These are phyloP conservation scores for Ormyrus thymus DNA, from an alignment of 2,888 invertebrate genomes.

Conservation along the genomic window DNA sequence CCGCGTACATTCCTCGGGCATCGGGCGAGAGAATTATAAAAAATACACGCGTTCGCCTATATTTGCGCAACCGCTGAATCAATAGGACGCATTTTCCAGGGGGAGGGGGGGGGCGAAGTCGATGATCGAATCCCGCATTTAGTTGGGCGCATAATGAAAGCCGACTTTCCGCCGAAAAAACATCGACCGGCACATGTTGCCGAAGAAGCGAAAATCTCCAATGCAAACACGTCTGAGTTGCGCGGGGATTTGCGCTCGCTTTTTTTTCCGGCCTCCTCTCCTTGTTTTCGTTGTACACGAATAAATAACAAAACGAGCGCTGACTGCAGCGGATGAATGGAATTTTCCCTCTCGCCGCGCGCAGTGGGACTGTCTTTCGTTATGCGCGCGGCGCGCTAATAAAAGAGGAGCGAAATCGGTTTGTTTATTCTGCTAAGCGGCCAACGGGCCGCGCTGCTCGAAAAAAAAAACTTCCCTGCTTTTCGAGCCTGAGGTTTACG, in stretches of 20 bases:
- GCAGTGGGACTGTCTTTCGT: constrained; percentile 23
- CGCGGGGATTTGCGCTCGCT: not conserved
- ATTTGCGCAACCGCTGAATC: constrained; percentile 9
- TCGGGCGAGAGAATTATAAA: not conserved
- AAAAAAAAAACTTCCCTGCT: too few species aligned
- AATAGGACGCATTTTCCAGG: constrained; percentile 28
- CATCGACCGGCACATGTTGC: not conserved
- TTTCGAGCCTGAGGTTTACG: too few species aligned
- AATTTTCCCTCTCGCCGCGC: not conserved
- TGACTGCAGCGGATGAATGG: constrained; percentile 3
- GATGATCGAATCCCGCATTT: not conserved
- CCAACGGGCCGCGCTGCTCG: too few species aligned
- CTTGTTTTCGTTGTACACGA: constrained; percentile 14
- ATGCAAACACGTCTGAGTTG: constrained; percentile 36
- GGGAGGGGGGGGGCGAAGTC: not conserved
- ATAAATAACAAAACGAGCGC: constrained; percentile 46
- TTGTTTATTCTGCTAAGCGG: constrained; percentile 37
- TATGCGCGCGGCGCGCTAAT: constrained; percentile 15
- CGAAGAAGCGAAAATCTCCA: constrained; percentile 41
- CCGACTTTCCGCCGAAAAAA: constrained; percentile 31
- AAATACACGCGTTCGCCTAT: not conserved
- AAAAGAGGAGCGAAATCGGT: constrained; percentile 36
- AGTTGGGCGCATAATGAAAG: constrained; percentile 10
- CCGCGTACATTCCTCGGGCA: not conserved
- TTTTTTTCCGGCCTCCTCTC: not conserved